phyloP scores from a whole-genome alignment of 2,888 invertebrate genomes.

The Xylota segnis region DNA sequence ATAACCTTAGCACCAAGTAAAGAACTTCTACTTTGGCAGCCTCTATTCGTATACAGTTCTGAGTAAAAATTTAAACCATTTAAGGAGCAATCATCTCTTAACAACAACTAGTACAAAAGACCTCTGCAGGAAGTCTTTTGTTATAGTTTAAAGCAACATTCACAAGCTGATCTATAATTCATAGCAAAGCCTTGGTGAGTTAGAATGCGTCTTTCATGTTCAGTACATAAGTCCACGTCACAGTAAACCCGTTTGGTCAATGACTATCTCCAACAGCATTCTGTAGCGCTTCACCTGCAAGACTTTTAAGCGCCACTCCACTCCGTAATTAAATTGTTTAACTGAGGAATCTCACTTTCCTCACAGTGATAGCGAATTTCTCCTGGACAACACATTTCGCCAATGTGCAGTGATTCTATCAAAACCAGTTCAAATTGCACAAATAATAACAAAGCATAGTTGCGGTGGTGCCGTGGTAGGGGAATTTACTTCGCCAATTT shows the following conservation, averaged over 20 bases:
- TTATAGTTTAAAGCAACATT: no score
- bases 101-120: no score
- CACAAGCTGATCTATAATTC: no score
- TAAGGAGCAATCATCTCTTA: no score
- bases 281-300: neutral
- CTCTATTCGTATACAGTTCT: no score
- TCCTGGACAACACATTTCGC: conserved; percentile 26
- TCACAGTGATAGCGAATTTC: conserved; percentile 34
- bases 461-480: conserved; percentile 30
- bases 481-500: conserved; percentile 55
- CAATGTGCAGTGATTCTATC: conserved; percentile 53
- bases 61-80: no score
- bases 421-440: conserved; percentile 63
- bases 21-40: no score
- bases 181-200: neutral
- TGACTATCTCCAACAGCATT: neutral
- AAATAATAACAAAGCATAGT: conserved; percentile 62
- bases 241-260: neutral
- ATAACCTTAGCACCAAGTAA: no score
- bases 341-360: conserved; percentile 28
- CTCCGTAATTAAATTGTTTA: conserved; percentile 22
- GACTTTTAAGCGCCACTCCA: conserved; percentile 14
- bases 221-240: neutral
- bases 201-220: neutral
- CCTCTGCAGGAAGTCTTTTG: no score